Base-by-base conservation (phyloP, 2,888 invertebrate species). In the Pterobdella sp. region DNA sequence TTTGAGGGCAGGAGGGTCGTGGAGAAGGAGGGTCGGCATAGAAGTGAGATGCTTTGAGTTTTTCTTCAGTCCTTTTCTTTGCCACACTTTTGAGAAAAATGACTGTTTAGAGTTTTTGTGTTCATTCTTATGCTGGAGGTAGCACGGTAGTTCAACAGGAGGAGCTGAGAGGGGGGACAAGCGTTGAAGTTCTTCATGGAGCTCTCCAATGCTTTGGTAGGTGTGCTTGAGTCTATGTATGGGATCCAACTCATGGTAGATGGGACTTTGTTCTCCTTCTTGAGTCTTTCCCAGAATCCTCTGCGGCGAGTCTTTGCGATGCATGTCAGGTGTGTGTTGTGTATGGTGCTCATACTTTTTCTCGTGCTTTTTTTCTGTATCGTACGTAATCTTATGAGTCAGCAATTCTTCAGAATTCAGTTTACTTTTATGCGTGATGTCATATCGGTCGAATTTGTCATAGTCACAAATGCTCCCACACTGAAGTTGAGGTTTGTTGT, bases 191-290 rank as follows among this genome's bases (percentile, higher is more conserved):
- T 74, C 74, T 29, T 74, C 74, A 32, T 52, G 64, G 32, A 74
- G 60, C 52, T 74, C 74, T 18, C 64, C 67, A 31, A 74, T 74
- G 67, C 74, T 74, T 60, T 74, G 74, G 42, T 74, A 74, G 3
- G 74, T 74, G 31, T 74, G 74, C 32, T 69, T 69, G 31, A 56
- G 49, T 14, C 35, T 66, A 26, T 34, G 71, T 14, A 74, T 37
- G 1, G 74, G 74, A 56, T 74, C 71, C 71, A 74, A 56, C 67
- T 74, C 74, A 56, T 74, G 74, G 36, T 74, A 74, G 36, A 74
- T 74, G 26, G 74, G 74, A 35, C 74, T 74, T 31, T 37, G 34
- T 31, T 74, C 74, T 14, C 37, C 60, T 7, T 73, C 73, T 1
- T 73, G 56, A n/a, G 31, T 52, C 0, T 0, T 68, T 26, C 42